These are phyloP conservation scores for Sinocyclocheilus rhinocerous DNA, from an alignment of 2,113 vertebrate genomes.

Conservation along the genomic window DNA sequence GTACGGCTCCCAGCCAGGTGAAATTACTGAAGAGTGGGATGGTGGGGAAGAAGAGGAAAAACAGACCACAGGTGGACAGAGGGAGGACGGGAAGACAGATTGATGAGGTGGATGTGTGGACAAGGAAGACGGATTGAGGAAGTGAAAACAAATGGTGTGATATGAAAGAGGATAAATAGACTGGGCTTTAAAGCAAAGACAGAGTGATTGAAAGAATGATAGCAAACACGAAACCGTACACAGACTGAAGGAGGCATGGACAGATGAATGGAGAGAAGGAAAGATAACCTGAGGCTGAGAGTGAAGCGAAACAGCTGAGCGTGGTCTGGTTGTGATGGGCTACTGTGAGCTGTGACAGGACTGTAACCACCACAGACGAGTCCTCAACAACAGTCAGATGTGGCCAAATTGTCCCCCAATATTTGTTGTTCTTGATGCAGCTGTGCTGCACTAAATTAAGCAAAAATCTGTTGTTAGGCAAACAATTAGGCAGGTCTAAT, in stretches of 20 bases:
- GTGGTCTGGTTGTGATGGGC: neutral
- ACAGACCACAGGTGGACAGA: constrained; percentile 31
- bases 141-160: constrained; percentile 48
- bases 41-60: neutral
- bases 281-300: constrained; percentile 31
- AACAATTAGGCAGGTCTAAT: no score
- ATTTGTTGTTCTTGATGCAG: no score
- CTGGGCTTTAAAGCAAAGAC: constrained; percentile 51
- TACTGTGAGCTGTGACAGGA: neutral
- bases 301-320: constrained; percentile 30
- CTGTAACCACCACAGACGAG: neutral
- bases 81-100: constrained; percentile 57
- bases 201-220: constrained; percentile 51
- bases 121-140: constrained; percentile 41
- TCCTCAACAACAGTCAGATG: neutral
- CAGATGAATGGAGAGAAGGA: constrained; percentile 36
- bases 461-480: no score
- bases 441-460: no score
- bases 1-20: constrained; percentile 29
- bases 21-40: constrained; percentile 19
- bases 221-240: constrained; percentile 48
- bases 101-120: constrained; percentile 51
- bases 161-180: constrained; percentile 50
- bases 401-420: no score
- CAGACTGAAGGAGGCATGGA: constrained; percentile 31